Base-by-base conservation (phyloP, 2,113 vertebrate genomes). In the Nestor notabilis region DNA sequence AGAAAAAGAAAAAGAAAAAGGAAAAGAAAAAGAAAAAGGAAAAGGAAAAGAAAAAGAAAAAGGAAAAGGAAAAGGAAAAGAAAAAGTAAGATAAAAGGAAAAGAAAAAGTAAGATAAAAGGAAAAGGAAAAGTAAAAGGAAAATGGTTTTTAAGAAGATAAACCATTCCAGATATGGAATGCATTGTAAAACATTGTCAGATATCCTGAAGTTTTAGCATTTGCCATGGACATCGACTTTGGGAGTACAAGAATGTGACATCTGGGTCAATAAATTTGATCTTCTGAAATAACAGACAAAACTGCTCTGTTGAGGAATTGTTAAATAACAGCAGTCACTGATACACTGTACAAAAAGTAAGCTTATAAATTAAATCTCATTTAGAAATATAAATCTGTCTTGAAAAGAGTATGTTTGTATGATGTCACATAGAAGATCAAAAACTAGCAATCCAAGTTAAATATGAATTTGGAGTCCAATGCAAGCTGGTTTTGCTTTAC, bases 391-490 rank as follows among this genome's bases (percentile, higher is more conserved):
- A 88, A 95, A 96, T 87, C 50, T 91, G 6, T 58, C 39, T 13
- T 70, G 50, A 56, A 94, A 95, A 95, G 60, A 77, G 29, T 44
- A 31, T 66, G 61, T 55, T 80, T 89, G 25, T 72, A 64, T 77
- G 55, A 46, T 37, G 56, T 79, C 58, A 52, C 39, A 71, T 29
- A 86, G 39, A 90, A 92, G 43, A 90, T 56, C 60, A 84, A 72
- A 97, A 95, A 93, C 89, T 60, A 81, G n/a, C 41, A 95, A 83
- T 13, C 76, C 68, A 83, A 86, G n/a, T 93, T 93, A 95, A 89
- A 39, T 78, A 79, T 72, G 89, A 95, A 94, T 52, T 77, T 60
- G 44, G 53, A 96, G 25, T 68, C 63, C 91, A 93, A 41, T 37
- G 17, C 8, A 86, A 19, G 65, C 64, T 71, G 27, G 61, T 75